Evolutionary conservation across 2,888 invertebrate species (phyloP), one percentile per base, ranked within the genome.

Genomic region (Thalpophila matura): DNA sequence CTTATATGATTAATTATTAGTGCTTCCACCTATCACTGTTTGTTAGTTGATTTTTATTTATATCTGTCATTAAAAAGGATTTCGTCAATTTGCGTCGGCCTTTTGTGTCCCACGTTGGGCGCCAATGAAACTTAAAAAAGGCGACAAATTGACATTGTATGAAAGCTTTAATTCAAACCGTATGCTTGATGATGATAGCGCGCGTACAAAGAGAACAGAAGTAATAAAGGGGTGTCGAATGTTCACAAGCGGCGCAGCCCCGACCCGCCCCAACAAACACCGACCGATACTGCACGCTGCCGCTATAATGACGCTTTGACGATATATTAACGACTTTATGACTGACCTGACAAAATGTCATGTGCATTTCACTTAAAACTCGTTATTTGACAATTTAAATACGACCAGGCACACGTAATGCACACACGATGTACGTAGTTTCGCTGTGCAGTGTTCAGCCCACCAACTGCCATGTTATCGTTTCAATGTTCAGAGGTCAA

Each of bases 141-240:
- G 84, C 83, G 84, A 79, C 83, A 89, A 90, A 89, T 88, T 84
- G 80, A 73, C 83, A 83, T 82, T 84, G 84, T 86, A 83, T 88
- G 82, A 87, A 56, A 89, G 89, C 89, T 92, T 93, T 92, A 92
- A 92, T 92, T 91, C 86, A 84, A 86, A 85, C 81, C 89, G 89
- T 89, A 88, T 89, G 91, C 85, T 89, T 86, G 88, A 89, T 90
- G 89, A 90, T 88, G 87, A 86, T 86, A 89, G 87, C 83, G 87
- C 75, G 77, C 71, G 76, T 84, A 89, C 91, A 92, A 92, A 92
- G 92, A 87, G 90, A 88, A 88, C 89, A 89, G 86, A 88, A 90
- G 91, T 91, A 91, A 92, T 93, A 91, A 92, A 92, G 89, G 93
- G 93, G 92, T 90, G 91, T 91, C 88, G 89, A 91, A 89, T 90